Base-by-base conservation (phyloP, 2,888 invertebrate genomes). In the Steromphala cineraria region DNA sequence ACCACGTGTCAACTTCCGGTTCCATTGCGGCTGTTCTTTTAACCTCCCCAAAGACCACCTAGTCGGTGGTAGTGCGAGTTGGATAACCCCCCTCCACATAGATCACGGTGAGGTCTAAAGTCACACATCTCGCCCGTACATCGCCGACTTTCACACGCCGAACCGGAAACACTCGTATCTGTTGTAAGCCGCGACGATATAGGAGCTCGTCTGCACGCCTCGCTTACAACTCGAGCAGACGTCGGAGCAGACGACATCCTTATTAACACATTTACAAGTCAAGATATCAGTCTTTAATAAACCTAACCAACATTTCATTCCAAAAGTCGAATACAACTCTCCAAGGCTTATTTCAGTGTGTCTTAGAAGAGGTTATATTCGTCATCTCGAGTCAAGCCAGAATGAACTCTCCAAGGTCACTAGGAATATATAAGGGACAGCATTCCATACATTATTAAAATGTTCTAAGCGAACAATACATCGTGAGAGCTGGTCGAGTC, bases 101-200 rank as follows among this genome's bases (percentile, higher is more conserved):
- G 62, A 62, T 62, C 62, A 62, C 62, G 24, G 62, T 24, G 17
- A 17, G 62, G 46, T 24, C 62, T 62, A 62, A 62, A 62, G 62
- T 62, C 62, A 28, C 62, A 62, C 62, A 62, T 62, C 62, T 28
- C 62, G 28, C 56, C 62, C 28, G 62, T 28, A 62, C 62, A 62
- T 62, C 62, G 62, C 62, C 24, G 15, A 62, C 62, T 62, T 62
- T 62, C 62, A 62, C 62, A 62, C 62, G 62, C 62, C 28, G 62
- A 5, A 28, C 62, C 13, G 62, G 62, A 62, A 62, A 62, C 62
- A 28, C 15, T 28, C 62, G 24, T 62, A 62, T 62, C 62, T 62
- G 28, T 17, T 62, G 62, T 62, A 62, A 62, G 62, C 62, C 62
- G 24, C 28, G 28, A 62, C 62, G 62, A 62, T 62, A 46, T 46